These are phyloP conservation scores for Otocyon megalotis DNA, from an alignment of 2,113 vertebrate species.

Conservation along the genomic window DNA sequence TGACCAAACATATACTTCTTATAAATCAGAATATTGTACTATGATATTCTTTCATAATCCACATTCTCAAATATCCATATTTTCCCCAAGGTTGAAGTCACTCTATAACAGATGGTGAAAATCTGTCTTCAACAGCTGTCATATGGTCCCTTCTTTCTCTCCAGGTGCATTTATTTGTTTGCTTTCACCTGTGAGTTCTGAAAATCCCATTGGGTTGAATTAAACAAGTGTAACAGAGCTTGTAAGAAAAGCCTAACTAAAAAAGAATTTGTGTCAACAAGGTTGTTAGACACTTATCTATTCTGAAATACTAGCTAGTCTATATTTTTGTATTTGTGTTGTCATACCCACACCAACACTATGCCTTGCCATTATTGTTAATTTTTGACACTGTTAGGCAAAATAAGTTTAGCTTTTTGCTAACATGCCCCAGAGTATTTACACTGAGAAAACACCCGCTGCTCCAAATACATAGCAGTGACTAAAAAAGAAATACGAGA, in stretches of 20 bases:
- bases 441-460: background rate
- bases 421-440: background rate
- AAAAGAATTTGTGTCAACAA: slow-evolving; percentile 14
- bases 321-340: background rate
- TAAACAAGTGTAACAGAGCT: slow-evolving; percentile 45
- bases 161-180: slow-evolving; percentile 48
- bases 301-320: background rate
- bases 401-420: background rate
- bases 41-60: background rate
- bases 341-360: background rate
- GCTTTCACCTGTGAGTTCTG: slow-evolving; percentile 22
- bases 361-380: background rate
- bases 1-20: background rate
- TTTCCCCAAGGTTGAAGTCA: background rate
- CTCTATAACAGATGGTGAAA: slow-evolving; percentile 48
- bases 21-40: background rate
- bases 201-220: slow-evolving; percentile 51
- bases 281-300: background rate
- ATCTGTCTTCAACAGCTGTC: slow-evolving; percentile 48
- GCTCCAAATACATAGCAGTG: background rate
- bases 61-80: background rate
- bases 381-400: slow-evolving; percentile 1
- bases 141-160: background rate
- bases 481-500: background rate
- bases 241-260: slow-evolving; percentile 32